Percentiles rank a stretch among this genome's conserved stretches.
Conservation (phyloP, 2,113 vertebrate genomes). For the Lethenteron camtschaticum region DNA sequence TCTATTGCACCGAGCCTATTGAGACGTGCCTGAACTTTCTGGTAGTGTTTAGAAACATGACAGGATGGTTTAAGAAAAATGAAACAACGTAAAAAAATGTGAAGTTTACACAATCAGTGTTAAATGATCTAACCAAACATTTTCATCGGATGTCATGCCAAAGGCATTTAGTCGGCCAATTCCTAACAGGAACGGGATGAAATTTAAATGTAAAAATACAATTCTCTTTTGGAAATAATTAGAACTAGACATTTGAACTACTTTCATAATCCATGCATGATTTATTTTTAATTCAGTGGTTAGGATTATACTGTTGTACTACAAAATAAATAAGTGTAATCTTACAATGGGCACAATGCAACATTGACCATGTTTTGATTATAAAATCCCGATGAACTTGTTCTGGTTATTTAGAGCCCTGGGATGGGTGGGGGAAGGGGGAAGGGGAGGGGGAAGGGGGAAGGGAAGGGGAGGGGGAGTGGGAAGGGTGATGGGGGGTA, state of each 20-base stretch:
- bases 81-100: background rate
- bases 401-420: too few relatives aligned
- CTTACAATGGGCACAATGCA: too few relatives aligned
- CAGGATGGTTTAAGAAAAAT: background rate
- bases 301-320: too few relatives aligned
- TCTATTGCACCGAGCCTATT: background rate
- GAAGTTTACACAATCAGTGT: background rate
- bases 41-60: background rate
- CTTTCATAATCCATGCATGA: too few relatives aligned
- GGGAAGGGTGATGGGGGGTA: constrained; percentile 12
- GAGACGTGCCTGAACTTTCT: constrained; percentile 3
- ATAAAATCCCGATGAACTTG: too few relatives aligned
- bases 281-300: too few relatives aligned
- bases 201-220: too few relatives aligned
- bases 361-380: too few relatives aligned
- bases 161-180: background rate
- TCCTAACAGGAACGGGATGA: background rate
- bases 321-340: too few relatives aligned
- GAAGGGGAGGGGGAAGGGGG: constrained; percentile 15
- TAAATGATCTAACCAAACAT: constrained; percentile 1
- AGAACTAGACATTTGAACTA: too few relatives aligned
- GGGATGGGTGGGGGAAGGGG: constrained; percentile 3
- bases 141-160: constrained; percentile 5
- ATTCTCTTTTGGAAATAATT: too few relatives aligned
- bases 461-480: constrained; percentile 9